Evolutionary conservation across 2,888 invertebrate species (phyloP).

Genomic region (Caradrina clavipalpis): DNA sequence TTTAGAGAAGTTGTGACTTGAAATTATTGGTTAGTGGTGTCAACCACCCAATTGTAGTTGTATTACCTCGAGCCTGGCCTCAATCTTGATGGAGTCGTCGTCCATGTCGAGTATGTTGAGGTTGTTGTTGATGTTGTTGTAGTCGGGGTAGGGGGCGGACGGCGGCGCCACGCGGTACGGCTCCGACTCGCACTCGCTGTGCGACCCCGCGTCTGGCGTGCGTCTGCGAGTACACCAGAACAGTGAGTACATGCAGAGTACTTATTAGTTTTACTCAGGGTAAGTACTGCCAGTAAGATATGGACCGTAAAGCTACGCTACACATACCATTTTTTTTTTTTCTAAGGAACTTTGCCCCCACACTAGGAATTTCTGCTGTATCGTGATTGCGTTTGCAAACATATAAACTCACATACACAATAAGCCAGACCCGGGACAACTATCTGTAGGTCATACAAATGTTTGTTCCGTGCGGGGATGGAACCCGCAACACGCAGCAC

Average conservation of each 20-base stretch:
- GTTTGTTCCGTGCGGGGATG: no score
- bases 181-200: conserved; percentile 66
- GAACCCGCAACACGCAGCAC: no score
- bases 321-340: no score
- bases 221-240: conserved; percentile 54
- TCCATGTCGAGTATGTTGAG: conserved; percentile 88
- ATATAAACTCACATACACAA: no score
- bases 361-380: no score
- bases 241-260: background rate
- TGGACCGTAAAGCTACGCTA: background rate
- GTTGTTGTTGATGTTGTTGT: conserved; percentile 84
- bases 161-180: conserved; percentile 57
- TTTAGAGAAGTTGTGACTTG: no score
- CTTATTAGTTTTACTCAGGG: background rate
- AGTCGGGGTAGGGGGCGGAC: conserved; percentile 73
- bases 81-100: conserved; percentile 87
- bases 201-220: conserved; percentile 66
- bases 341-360: no score
- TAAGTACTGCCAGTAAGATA: background rate
- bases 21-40: no score
- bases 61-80: conserved; percentile 81
- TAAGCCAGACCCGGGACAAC: no score
- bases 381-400: no score
- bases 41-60: no score
- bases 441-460: no score